Conservation (phyloP, 2,113 vertebrate genomes). For the Accipiter virgatus region DNA sequence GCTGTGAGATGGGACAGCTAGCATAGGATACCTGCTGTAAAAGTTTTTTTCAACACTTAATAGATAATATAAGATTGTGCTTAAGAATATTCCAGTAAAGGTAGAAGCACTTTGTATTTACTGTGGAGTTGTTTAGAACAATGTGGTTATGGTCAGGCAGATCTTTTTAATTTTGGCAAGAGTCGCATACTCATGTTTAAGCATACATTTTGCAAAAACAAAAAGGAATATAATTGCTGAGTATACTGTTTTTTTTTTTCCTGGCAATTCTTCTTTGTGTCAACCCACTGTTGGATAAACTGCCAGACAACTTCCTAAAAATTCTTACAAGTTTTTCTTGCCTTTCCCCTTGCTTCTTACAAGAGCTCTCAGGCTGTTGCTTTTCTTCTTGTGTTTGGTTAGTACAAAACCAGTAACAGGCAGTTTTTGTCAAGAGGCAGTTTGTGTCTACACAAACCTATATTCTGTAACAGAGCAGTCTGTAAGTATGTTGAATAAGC, state of each 20-base stretch:
- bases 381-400: neutral
- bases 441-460: neutral
- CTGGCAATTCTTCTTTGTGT: neutral
- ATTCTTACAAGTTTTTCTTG: neutral
- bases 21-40: neutral
- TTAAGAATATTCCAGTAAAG: neutral
- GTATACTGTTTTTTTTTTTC: neutral
- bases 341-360: neutral
- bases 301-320: neutral
- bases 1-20: neutral
- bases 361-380: neutral
- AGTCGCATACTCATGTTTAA: neutral
- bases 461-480: neutral
- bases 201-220: neutral
- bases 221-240: neutral
- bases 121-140: neutral
- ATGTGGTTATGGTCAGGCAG: neutral
- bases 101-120: neutral
- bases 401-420: neutral
- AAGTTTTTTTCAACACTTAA: neutral
- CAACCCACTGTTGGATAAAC: neutral
- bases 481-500: neutral
- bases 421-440: neutral
- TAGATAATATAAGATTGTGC: neutral
- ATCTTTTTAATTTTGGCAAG: neutral